Evolutionary conservation across 2,113 vertebrate species (phyloP), one percentile per base, ranked within the genome.

Genomic region (Prinia subflava): DNA sequence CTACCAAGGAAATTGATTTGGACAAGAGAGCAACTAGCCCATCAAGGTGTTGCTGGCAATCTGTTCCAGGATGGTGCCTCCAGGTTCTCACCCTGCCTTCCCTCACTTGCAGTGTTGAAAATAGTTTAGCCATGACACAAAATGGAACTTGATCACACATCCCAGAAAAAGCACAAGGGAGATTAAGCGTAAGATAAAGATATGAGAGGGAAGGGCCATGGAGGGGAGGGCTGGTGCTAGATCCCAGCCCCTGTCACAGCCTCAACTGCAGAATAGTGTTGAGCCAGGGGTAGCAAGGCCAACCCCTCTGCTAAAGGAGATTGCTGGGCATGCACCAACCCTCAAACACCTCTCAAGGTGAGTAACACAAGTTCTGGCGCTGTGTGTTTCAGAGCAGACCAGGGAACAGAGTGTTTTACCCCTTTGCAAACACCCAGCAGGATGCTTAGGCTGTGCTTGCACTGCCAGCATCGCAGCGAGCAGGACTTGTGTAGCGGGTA

Each of bases 251-350:
- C 23, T 42, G 31, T 27, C 53, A 68, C 5, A 4, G 31, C 9
- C 35, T 64, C 0, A 0, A 17, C 25, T 24, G 75, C 47, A 56
- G 0, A 1, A 31, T 56, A 42, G 56, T 24, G 15, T 46, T 57
- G 75, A 28, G 49, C 73, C 6, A 28, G 27, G 19, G 16, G 18
- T 8, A 82, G 30, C 11, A 44, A 75, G 56, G 47, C 56, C 47
- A 75, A 28, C 1, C 21, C 5, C 21, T 65, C 39, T 67, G 50
- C 49, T 68, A 19, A 22, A 39, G 41, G 64, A 50, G 33, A 19
- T 46, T 79, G 35, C 14, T 4, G 4, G 41, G 18, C 64, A 19
- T 30, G 46, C 8, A 16, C 1, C 0, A 0, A 13, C 35, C 33
- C 52, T 59, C 18, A 30, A 76, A 55, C 17, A 37, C 11, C 56